Evolutionary conservation across 2,888 invertebrate genomes (phyloP), one percentile per base, ranked within the genome.

Genomic region (Aleiodes testaceus): DNA sequence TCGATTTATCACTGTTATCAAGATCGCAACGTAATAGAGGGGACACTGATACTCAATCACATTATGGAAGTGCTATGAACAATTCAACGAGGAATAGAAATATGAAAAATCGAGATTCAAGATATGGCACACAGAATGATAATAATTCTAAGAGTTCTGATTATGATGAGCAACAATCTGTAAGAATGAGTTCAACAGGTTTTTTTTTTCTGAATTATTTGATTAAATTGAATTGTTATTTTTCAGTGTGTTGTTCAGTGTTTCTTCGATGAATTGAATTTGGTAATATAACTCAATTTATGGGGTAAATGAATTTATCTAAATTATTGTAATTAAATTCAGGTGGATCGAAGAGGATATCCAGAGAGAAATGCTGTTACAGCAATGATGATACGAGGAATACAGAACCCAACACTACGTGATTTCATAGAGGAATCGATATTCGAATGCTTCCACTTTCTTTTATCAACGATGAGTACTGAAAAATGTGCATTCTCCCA

Each of bases 381-480:
- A 6, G 90, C 91, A 75, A 87, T 89, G 47, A 88, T 94, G 63
- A 90, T 91, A 3, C 91, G 91, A 81, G 91, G 91, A 71, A 88
- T 92, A 0, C 90, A 89, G 12, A 90, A 92, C 82, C 90, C 91
- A 47, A 93, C 93, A 75, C 79, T 94, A 0, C 89, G 89, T 20
- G 92, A 92, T 82, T 94, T 94, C 78, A 87, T 94, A 3, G 91
- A 92, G 78, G 93, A 94, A 82, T 90, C 93, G 0, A 90, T 93
- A 55, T 91, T 92, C 74, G 92, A 93, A 76, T 94, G 94, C 79
- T 94, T 93, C 79, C 92, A 91, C 77, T 90, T 91, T 77, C 79
- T 92, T 59, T 74, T 74, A 64, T 79, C 78, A 45, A 76, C 79
- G 42, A 72, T 75, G 44, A 81, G 82, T 30, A 88, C 89, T 74